Base-by-base conservation (phyloP, 2,113 vertebrate genomes). In the Hemibagrus wyckioides region DNA sequence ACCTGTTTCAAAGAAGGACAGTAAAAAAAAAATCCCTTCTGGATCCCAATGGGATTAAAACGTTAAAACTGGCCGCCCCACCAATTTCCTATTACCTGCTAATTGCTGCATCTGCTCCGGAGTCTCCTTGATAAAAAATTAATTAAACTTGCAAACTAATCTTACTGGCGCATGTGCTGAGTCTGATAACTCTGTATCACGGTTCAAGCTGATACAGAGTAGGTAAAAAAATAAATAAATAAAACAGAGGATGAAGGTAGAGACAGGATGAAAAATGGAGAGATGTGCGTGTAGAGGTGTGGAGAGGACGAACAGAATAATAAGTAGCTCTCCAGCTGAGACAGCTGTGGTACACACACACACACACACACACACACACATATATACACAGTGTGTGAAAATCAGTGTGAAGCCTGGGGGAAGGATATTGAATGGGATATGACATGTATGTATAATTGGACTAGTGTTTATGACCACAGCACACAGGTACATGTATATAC, bases 141-240 rank as follows among this genome's bases (percentile, higher is more conserved):
- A 94, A 95, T 95, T 94, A 94, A 93, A 94, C 94, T 94, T 94
- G 94, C 93, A 93, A 94, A 95, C 93, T 93, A 94, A 95, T 95
- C 94, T 93, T 94, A 92, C 92, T 91, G 92, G 92, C 89, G 91
- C 92, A 94, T 91, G 92, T 92, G 93, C 93, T 91, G 93, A 91
- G 91, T 90, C 91, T 92, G 93, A 95, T 93, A 93, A 93, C 90
- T 93, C 92, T 92, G 93, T 89, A 92, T 90, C 92, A 87, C 50
- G 57, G 84, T 61, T 86, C 79, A 52, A 48, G 41, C n/a, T 67
- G 41, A 90, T 85, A 88, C 25, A 79, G 77, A 85, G 50, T 57
- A 77, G 59, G 33, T 39, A 48, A 82, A 76, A 2, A 25, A 63
- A 85, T 30, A 67, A 36, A 54, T 41, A 82, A 88, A 91, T 88